These are phyloP conservation scores for Ectemnius continuus DNA, from an alignment of 2,888 invertebrate genomes.

Conservation along the genomic window DNA sequence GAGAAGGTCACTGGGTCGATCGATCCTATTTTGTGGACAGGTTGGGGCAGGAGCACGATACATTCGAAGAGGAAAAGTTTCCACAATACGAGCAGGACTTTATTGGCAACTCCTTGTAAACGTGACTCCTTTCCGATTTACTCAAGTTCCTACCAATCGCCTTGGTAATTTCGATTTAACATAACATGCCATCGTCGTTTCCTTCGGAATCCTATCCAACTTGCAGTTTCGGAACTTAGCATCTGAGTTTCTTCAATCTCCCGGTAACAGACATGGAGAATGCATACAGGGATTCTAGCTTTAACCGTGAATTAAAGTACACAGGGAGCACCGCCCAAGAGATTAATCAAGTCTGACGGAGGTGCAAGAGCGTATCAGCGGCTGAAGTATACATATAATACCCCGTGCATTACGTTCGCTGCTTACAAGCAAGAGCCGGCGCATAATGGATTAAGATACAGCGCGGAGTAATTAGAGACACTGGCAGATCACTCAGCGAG, in stretches of 20 bases:
- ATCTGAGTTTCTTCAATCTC: too few relatives aligned
- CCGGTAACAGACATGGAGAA: too few relatives aligned
- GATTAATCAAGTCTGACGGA: not conserved
- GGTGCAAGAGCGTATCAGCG: not conserved
- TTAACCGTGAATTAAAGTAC: too few relatives aligned
- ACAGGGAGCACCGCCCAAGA: not conserved
- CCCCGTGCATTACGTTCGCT: not conserved
- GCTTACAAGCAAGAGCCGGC: not conserved
- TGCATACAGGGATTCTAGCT: too few relatives aligned
- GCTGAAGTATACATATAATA: not conserved
- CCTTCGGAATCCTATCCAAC: too few relatives aligned
- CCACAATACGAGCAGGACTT: constrained; percentile 29
- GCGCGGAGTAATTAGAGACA: constrained; percentile 39
- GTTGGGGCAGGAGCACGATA: constrained; percentile 22
- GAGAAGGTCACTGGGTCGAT: constrained; percentile 48
- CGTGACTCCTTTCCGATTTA: constrained; percentile 6
- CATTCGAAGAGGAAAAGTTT: constrained; percentile 36
- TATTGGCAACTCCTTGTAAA: constrained; percentile 19
- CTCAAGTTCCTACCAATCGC: not conserved
- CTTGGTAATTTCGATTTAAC: too few relatives aligned
- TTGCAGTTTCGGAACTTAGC: too few relatives aligned
- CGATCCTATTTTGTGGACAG: constrained; percentile 37
- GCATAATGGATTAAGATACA: constrained; percentile 9
- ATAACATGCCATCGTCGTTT: too few relatives aligned
- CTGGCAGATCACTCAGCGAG: constrained; percentile 23